phyloP scores from a whole-genome alignment of 2,888 invertebrate genomes.

The Aphidius colemani region DNA sequence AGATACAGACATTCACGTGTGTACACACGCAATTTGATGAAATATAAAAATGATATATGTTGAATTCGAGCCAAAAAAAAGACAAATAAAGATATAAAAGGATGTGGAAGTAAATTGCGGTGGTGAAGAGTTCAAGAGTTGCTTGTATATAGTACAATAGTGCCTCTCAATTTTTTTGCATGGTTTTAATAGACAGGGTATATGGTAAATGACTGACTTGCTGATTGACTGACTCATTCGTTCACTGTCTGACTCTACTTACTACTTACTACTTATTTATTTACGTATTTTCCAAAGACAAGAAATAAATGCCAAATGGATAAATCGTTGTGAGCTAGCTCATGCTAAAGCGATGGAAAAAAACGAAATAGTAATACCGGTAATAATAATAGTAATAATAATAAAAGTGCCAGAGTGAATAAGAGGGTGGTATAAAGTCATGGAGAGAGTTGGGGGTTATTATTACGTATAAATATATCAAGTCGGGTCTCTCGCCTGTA shows the following conservation, averaged over 20 bases:
- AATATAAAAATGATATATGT: slow-evolving; percentile 10
- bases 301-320: slow-evolving; percentile 34
- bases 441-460: slow-evolving; percentile 39
- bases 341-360: slow-evolving; percentile 15
- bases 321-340: slow-evolving; percentile 18
- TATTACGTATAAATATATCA: slow-evolving; percentile 36
- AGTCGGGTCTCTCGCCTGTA: slow-evolving; percentile 40
- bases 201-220: slow-evolving; percentile 19
- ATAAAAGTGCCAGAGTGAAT: slow-evolving; percentile 20
- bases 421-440: slow-evolving; percentile 28
- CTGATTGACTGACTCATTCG: slow-evolving; percentile 14
- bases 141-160: slow-evolving; percentile 41
- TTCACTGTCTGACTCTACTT: too few relatives aligned
- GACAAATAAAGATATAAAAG: slow-evolving; percentile 20
- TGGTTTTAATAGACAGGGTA: slow-evolving; percentile 46
- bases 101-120: slow-evolving; percentile 41
- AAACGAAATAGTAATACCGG: slow-evolving; percentile 4
- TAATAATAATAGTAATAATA: slow-evolving; percentile 16
- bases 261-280: too few relatives aligned
- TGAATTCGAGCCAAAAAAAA: slow-evolving; percentile 11
- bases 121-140: slow-evolving; percentile 42
- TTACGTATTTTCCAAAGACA: slow-evolving; percentile 17
- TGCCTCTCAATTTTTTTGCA: slow-evolving; percentile 45
- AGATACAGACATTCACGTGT: too few relatives aligned
- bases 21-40: neutral